These are phyloP conservation scores for Hippocampus guttulatus DNA, from an alignment of 2,113 vertebrate genomes.

Conservation along the genomic window DNA sequence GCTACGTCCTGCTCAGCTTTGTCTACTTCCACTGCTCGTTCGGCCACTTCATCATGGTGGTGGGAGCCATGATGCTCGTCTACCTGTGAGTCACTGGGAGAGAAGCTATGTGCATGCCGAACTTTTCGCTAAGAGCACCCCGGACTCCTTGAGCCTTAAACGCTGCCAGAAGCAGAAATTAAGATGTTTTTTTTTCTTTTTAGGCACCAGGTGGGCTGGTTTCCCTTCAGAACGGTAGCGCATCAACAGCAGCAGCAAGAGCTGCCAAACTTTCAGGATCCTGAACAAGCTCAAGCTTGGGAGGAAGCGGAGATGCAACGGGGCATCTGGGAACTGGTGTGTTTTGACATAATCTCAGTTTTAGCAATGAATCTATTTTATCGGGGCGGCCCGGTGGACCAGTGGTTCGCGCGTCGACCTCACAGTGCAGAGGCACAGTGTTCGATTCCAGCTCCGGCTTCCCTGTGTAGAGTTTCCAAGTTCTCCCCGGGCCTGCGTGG, in stretches of 20 bases:
- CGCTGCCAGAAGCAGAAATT: background rate
- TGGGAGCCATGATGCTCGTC: constrained; percentile 91
- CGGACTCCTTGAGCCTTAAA: too few relatives aligned
- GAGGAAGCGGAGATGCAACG: constrained; percentile 79
- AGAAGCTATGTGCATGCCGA: background rate
- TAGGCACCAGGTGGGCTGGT: constrained; percentile 96
- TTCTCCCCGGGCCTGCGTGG: too few relatives aligned
- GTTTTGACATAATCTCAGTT: background rate
- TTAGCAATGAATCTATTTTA: too few relatives aligned
- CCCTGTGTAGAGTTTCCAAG: too few relatives aligned
- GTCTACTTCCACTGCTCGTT: constrained; percentile 98
- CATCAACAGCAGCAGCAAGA: constrained; percentile 78
- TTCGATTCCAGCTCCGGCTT: too few relatives aligned
- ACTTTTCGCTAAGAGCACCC: background rate
- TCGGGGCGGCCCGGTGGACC: too few relatives aligned
- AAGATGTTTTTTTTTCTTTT: background rate
- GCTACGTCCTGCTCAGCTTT: constrained; percentile 89
- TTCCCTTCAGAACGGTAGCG: constrained; percentile 85
- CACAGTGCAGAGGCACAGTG: too few relatives aligned
- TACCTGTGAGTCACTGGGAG: constrained; percentile 77
- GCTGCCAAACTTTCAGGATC: constrained; percentile 18
- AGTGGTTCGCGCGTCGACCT: too few relatives aligned
- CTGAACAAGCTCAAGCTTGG: constrained; percentile 40
- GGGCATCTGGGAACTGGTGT: constrained; percentile 92
- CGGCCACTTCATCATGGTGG: constrained; percentile 90